Evolutionary conservation across 2,797 vertebrate genomes (phyloP).

Genomic region (Balearica regulorum): DNA sequence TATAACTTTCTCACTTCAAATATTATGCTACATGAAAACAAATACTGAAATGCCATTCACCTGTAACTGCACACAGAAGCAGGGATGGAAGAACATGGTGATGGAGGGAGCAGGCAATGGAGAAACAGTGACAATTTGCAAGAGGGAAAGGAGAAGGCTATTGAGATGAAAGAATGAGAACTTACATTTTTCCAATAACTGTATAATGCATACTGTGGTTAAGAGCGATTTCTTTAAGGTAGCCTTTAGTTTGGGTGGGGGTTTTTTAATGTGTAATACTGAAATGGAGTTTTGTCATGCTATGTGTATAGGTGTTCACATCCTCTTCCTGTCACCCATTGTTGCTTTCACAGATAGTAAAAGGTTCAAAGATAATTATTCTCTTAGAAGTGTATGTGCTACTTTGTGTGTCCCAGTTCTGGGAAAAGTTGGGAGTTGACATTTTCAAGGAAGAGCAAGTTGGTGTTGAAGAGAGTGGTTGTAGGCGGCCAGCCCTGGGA

Average conservation of each 20-base stretch:
- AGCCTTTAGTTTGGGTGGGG: not conserved
- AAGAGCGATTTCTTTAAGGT: not conserved
- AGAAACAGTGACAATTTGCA: not conserved
- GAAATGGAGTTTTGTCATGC: not conserved
- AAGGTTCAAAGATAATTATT: not conserved
- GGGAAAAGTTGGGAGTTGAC: not conserved
- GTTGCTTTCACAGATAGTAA: not conserved
- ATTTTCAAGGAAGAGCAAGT: not conserved
- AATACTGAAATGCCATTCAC: not conserved
- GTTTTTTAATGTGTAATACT: not conserved
- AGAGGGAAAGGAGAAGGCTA: not conserved
- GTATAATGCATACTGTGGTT: not conserved
- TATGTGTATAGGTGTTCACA: not conserved
- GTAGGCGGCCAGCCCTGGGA: not conserved
- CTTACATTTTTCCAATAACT: not conserved
- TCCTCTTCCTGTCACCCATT: not conserved
- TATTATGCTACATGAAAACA: not conserved
- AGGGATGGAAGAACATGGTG: accelerated
- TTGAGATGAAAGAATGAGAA: not conserved
- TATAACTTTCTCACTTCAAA: not conserved
- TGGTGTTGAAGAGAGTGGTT: not conserved
- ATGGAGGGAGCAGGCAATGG: not conserved
- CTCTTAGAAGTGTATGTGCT: not conserved
- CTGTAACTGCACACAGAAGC: not conserved
- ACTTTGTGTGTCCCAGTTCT: not conserved